Conservation (phyloP, 2,113 vertebrate species). For the Phalacrocorax aristotelis region DNA sequence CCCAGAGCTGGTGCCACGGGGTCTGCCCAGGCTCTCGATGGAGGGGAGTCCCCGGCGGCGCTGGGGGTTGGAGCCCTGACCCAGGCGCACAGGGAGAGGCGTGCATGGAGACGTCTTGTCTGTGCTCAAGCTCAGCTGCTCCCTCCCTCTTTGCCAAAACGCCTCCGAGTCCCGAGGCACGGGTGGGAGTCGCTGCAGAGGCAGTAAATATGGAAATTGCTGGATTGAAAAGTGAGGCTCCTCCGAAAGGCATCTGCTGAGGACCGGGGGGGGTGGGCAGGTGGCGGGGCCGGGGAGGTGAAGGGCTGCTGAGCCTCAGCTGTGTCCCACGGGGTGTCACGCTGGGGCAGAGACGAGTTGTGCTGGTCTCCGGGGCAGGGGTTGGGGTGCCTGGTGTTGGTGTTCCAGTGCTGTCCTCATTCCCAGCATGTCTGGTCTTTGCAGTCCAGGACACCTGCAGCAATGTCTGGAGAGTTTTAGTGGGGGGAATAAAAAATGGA, state of each 20-base stretch:
- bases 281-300: neutral
- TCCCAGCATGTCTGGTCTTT: neutral
- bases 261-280: neutral
- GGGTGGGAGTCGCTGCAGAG: neutral
- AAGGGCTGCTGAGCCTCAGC: neutral
- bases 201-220: neutral
- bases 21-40: rapidly evolving
- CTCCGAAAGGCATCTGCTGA: neutral
- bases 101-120: rapidly evolving
- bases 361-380: neutral
- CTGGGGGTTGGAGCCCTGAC: neutral
- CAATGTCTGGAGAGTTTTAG: neutral
- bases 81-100: rapidly evolving
- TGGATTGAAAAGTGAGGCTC: neutral
- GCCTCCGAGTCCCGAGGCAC: neutral
- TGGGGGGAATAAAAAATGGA: rapidly evolving
- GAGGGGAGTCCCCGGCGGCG: rapidly evolving
- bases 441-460: neutral
- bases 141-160: neutral
- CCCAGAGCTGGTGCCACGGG: neutral
- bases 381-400: neutral
- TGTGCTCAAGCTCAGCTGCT: neutral
- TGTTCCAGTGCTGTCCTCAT: neutral
- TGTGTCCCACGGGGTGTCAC: rapidly evolving
- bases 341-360: neutral